phyloP scores from a whole-genome alignment of 2,113 vertebrate genomes.

The Sakesphorus luctuosus region DNA sequence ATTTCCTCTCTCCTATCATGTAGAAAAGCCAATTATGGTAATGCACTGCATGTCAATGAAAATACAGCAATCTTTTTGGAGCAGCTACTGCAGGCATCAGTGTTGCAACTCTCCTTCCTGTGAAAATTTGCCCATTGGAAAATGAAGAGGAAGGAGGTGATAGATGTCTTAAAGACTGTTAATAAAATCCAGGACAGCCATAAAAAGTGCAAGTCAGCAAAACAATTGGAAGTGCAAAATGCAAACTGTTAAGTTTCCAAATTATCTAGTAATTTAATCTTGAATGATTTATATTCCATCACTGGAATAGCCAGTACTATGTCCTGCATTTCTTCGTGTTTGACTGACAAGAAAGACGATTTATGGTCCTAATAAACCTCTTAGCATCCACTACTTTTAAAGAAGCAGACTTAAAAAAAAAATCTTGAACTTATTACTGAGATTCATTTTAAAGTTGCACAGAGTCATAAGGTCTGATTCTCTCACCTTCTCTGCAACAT shows the following conservation, averaged over 20 bases:
- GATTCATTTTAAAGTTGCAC: constrained; percentile 60
- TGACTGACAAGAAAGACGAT: constrained; percentile 77
- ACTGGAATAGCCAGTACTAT: constrained; percentile 66
- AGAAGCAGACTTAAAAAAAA: constrained; percentile 44
- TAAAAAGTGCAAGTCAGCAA: constrained; percentile 86
- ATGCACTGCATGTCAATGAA: constrained; percentile 98
- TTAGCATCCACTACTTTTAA: constrained; percentile 65
- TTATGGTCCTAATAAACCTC: constrained; percentile 74
- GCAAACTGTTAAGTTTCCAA: constrained; percentile 83
- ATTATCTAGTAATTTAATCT: constrained; percentile 85
- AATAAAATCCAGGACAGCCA: constrained; percentile 78
- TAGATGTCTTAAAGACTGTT: constrained; percentile 79
- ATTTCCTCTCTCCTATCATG: constrained; percentile 99
- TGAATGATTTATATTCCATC: constrained; percentile 78
- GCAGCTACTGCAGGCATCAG: constrained; percentile 81
- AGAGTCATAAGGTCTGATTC: constrained; percentile 39
- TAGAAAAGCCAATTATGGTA: constrained; percentile 99
- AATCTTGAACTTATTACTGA: constrained; percentile 64
- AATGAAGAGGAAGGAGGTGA: constrained; percentile 80
- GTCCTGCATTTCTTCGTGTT: constrained; percentile 60
- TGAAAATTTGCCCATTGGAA: constrained; percentile 81
- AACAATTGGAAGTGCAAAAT: constrained; percentile 80
- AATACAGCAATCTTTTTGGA: constrained; percentile 92
- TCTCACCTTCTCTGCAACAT: constrained; percentile 39
- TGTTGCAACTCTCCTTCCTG: constrained; percentile 79